Percentiles rank a stretch among this genome's conserved stretches.
phyloP scores from a whole-genome alignment of 2,113 vertebrate genomes.

The Lophochroa leadbeateri region DNA sequence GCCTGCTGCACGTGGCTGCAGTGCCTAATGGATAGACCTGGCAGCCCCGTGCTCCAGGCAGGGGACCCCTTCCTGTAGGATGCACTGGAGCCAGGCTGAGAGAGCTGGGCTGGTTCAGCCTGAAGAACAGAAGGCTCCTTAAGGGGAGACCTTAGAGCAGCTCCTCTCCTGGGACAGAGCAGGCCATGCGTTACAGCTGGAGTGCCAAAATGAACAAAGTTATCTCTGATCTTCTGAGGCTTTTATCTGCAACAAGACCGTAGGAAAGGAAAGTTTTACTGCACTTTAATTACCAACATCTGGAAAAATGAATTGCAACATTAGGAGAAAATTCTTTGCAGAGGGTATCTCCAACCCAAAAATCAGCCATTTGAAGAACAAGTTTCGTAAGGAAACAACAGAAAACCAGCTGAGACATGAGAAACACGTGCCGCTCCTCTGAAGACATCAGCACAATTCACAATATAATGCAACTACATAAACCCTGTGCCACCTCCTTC shows the following conservation, averaged over 20 bases:
- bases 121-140: background rate
- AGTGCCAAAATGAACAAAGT: background rate
- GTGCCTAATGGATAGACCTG: rapidly evolving
- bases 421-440: background rate
- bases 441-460: background rate
- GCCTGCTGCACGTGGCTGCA: background rate
- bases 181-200: background rate
- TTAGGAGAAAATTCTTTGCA: background rate
- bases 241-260: background rate
- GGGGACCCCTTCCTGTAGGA: background rate
- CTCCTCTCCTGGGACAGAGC: background rate
- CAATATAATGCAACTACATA: background rate
- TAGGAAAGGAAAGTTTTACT: background rate
- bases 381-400: background rate
- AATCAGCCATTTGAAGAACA: background rate
- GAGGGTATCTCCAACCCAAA: background rate
- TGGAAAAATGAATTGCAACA: background rate
- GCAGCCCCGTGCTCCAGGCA: rapidly evolving
- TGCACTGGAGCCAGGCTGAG: background rate
- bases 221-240: background rate
- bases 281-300: slow-evolving; percentile 31
- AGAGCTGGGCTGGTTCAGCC: background rate
- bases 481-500: background rate
- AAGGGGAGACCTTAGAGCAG: background rate
- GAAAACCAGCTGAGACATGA: background rate